Percentiles rank a stretch among this genome's conserved stretches.
phyloP scores from a whole-genome alignment of 2,113 vertebrate genomes.

The Cnemophilus loriae region DNA sequence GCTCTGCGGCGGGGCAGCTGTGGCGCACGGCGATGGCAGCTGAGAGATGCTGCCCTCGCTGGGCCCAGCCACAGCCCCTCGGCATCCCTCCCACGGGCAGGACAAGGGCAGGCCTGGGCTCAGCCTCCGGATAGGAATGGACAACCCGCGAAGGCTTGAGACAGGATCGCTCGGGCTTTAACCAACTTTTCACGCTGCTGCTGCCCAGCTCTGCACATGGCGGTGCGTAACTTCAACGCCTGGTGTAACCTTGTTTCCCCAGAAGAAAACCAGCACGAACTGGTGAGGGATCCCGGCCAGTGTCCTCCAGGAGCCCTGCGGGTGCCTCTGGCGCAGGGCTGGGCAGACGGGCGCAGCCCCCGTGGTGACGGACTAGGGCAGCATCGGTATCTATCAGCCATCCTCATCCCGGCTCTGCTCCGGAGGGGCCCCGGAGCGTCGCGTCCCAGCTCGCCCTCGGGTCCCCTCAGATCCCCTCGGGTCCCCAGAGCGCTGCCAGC shows the following conservation, averaged over 20 bases:
- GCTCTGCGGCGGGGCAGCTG: background rate
- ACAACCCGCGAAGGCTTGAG: background rate
- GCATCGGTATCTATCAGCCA: rapidly evolving
- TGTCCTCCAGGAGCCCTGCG: background rate
- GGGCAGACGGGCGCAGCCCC: too few species aligned
- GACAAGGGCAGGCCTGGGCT: background rate
- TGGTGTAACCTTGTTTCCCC: background rate
- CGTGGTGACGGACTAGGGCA: rapidly evolving
- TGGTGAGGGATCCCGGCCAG: rapidly evolving
- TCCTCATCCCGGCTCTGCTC: too few species aligned
- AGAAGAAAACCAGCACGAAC: background rate
- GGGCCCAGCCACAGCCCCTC: background rate
- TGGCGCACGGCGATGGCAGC: background rate
- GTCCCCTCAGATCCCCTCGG: rapidly evolving
- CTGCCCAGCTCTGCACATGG: background rate
- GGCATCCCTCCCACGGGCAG: background rate
- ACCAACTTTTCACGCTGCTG: background rate
- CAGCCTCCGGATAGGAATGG: too few species aligned
- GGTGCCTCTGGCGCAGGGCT: too few species aligned
- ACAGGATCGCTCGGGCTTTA: background rate
- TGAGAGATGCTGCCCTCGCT: background rate
- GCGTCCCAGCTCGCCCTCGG: rapidly evolving
- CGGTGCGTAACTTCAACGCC: rapidly evolving
- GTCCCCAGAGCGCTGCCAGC: too few species aligned
- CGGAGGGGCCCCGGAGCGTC: background rate